Evolutionary conservation across 2,888 invertebrate genomes (phyloP), one percentile per base, ranked within the genome.

Genomic region (Trachelus tabidus): DNA sequence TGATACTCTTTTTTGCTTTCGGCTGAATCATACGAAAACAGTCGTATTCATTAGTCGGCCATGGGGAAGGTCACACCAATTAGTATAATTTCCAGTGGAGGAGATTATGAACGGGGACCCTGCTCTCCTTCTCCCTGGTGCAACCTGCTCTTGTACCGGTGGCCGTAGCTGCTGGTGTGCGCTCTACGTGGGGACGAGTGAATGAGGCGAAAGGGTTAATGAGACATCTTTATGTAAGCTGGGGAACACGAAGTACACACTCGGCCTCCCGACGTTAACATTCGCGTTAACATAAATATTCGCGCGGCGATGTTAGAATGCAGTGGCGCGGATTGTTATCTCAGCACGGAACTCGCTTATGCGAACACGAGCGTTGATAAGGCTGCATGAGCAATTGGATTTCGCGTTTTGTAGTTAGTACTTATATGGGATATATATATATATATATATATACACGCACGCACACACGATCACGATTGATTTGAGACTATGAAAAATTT

Each of bases 181-280:
- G 56, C 23, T 56, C 56, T 56, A 56, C 56, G 23, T 56, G 23
- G 56, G 56, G 56, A 56, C 56, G 56, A 23, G 56, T 23, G 56
- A 23, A 56, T 56, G 56, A 56, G 56, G 56, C 56, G 56, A 56
- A 56, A 75, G 80, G 79, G 79, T 80, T 81, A 82, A 82, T 80
- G 81, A 81, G 81, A 81, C 80, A 78, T 79, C 82, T 80, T 81
- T 83, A 81, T 81, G 74, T 77, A 77, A 33, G 73, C 76, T 76
- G 75, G 30, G 75, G 71, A 56, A 23, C 56, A 56, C 56, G 56
- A 56, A 23, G 56, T 56, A 71, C 34, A 71, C 71, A 71, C 33
- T 79, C 77, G 76, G 77, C 79, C 79, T 81, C 77, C 79, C 68
- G 35, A 79, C 81, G 80, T 82, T 81, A 82, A 81, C 81, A 82